Evolutionary conservation across 2,113 vertebrate species (phyloP), one percentile per base, ranked within the genome.

Genomic region (Brevimyrus niger): DNA sequence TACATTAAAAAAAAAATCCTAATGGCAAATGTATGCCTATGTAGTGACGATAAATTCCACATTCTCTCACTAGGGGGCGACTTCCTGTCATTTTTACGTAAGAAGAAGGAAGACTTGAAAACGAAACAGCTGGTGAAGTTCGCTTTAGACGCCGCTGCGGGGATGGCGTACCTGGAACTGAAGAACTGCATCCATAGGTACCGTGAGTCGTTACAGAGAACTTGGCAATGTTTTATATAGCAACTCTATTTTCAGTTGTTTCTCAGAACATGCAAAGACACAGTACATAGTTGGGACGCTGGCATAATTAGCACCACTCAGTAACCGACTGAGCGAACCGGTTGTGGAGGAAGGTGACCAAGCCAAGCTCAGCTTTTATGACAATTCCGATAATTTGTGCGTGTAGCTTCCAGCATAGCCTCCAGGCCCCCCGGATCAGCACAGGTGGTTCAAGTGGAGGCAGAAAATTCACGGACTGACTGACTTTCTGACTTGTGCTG

Each of bases 181-280:
- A 99, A 98, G 94, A 99, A 99, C 93, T 99, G 98, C 88, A 99
- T 99, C 93, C 98, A 99, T 95, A 98, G 98, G 98, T 99, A 95
- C 94, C 35, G 82, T 23, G 17, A 82, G 44, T 19, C 11, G 6
- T 80, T 19, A 17, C 35, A 80, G 9, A 65, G n/a, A 65, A 65
- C 61, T 55, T 27, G 31, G 7, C 61, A 65, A 27, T 65, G 61
- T 65, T 31, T 27, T n/a, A 65, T 65, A 11, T 31, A 27, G n/a
- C 61, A 4, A 65, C 61, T n/a, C 61, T 65, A 27, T 65, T 65
- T 27, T 65, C 13, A 50, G n/a, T 8, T 65, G 58, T 65, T 65
- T 65, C 11, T 10, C 58, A 65, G 8, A 65, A 27, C 58, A 10
- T 61, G 58, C 8, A n/a, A 61, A n/a, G 58, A 61, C n/a, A 27